A percentile compares a stretch with the other conserved stretches of the same genome.
These are phyloP conservation scores for Ibidorhyncha struthersii DNA, from an alignment of 2,113 vertebrate genomes.

Conservation along the genomic window DNA sequence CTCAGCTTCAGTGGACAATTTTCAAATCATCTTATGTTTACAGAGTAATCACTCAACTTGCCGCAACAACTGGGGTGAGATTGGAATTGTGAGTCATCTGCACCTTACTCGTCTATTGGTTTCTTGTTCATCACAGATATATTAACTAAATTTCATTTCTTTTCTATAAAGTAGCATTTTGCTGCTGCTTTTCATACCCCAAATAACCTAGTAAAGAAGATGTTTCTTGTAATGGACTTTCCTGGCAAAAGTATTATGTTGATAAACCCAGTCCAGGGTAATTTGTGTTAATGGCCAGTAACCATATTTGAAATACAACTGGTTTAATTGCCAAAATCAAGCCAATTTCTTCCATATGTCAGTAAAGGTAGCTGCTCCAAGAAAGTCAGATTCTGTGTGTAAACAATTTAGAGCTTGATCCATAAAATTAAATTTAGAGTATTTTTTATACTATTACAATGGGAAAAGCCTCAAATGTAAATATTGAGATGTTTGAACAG, in stretches of 20 bases:
- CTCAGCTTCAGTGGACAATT: slow-evolving; percentile 2
- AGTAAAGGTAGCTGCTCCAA: slow-evolving; percentile 58
- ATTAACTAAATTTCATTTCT: slow-evolving; percentile 49
- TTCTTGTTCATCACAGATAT: not conserved
- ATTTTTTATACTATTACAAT: slow-evolving; percentile 37
- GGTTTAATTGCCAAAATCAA: slow-evolving; percentile 56
- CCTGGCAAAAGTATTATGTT: slow-evolving; percentile 47
- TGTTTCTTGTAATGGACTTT: slow-evolving; percentile 54
- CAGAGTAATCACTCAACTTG: slow-evolving; percentile 2
- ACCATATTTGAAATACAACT: slow-evolving; percentile 64
- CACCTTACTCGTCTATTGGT: not conserved
- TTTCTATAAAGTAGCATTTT: slow-evolving; percentile 40
- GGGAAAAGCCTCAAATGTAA: slow-evolving; percentile 3
- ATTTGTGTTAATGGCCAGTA: slow-evolving; percentile 51
- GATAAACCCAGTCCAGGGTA: slow-evolving; percentile 44
- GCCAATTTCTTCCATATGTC: slow-evolving; percentile 54
- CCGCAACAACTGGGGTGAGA: not conserved
- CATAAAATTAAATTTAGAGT: slow-evolving; percentile 57
- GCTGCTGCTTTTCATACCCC: not conserved
- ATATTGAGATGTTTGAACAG: not conserved
- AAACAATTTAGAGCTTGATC: slow-evolving; percentile 14
- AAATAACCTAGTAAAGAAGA: slow-evolving; percentile 53
- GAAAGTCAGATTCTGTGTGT: slow-evolving; percentile 19
- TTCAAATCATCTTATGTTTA: not conserved
- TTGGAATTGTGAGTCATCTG: not conserved